These are phyloP conservation scores for Tromatobia lineatoria DNA, from an alignment of 2,888 invertebrate genomes.

Conservation along the genomic window DNA sequence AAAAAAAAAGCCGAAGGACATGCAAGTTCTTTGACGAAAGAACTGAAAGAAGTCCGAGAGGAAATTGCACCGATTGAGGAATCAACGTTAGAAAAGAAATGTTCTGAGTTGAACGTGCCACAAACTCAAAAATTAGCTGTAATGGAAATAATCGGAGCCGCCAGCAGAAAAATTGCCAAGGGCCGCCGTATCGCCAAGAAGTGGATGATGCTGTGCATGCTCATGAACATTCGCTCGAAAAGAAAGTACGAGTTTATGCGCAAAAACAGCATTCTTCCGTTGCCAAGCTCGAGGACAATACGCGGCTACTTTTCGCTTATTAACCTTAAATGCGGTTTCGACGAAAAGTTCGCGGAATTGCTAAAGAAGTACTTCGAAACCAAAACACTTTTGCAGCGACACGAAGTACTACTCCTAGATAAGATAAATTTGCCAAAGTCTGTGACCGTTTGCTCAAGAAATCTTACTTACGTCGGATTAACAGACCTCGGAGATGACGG, in stretches of 20 bases:
- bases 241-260: no score
- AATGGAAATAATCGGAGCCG: neutral
- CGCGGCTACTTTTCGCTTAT: slow-evolving; percentile 52
- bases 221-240: no score
- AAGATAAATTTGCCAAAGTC: slow-evolving; percentile 69
- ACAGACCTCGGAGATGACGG: slow-evolving; percentile 68
- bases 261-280: slow-evolving; percentile 44
- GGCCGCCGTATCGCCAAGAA: no score
- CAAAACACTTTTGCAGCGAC: slow-evolving; percentile 51
- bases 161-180: neutral
- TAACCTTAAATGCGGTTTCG: slow-evolving; percentile 56
- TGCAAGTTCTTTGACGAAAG: neutral
- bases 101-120: slow-evolving; percentile 6
- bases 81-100: slow-evolving; percentile 1
- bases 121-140: neutral
- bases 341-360: slow-evolving; percentile 56
- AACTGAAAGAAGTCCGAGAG: neutral
- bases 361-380: slow-evolving; percentile 33
- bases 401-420: slow-evolving; percentile 65
- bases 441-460: slow-evolving; percentile 59
- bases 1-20: slow-evolving; percentile 15
- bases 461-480: slow-evolving; percentile 67
- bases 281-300: slow-evolving; percentile 48
- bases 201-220: no score
- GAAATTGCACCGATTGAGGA: slow-evolving; percentile 8